Base-by-base conservation (phyloP, 2,888 invertebrate species). In the Ametastegia equiseti region DNA sequence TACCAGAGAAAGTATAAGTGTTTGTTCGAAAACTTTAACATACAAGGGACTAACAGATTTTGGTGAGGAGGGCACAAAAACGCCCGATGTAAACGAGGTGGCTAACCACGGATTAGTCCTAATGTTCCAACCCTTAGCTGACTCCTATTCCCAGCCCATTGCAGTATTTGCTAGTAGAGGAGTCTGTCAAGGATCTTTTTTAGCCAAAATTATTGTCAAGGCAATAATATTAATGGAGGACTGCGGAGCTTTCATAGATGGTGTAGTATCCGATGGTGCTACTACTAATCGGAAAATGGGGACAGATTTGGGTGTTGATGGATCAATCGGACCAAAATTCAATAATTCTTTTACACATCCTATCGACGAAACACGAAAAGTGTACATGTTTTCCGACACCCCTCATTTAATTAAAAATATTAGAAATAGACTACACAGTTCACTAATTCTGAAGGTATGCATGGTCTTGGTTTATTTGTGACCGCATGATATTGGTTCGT, bases 331-430 rank as follows among this genome's bases (percentile, higher is more conserved):
- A 36, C 79, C 81, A 23, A 30, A 82, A 36, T 42, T 42, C 5
- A 79, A 50, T 33, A 84, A 82, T 57, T 81, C 11, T 47, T 83
- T 84, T 65, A 23, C 79, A 13, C 83, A 84, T 71, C 83, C 83
- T 2, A 36, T 36, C 2, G 81, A 69, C 79, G 81, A 83, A 47
- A 67, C 65, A 2, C 82, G 84, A 27, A 23, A 60, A 57, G 27
- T 86, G 19, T 86, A 71, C 69, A 81, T 83, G 11, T 85, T 86
- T 71, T 86, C 85, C 1, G 85, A 86, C 82, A 82, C 84, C 9
- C 85, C 86, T 19, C 84, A 84, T 81, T 63, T 84, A 9, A 77
- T 83, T 45, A 82, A 83, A 65, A 80, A 75, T 80, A n/a, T 83
- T n/a, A 45, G 83, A 73, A 83, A 83, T 33, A n/a, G n/a, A n/a